Evolutionary conservation across 2,113 vertebrate species (phyloP).

Genomic region (Turdus rufiventris): DNA sequence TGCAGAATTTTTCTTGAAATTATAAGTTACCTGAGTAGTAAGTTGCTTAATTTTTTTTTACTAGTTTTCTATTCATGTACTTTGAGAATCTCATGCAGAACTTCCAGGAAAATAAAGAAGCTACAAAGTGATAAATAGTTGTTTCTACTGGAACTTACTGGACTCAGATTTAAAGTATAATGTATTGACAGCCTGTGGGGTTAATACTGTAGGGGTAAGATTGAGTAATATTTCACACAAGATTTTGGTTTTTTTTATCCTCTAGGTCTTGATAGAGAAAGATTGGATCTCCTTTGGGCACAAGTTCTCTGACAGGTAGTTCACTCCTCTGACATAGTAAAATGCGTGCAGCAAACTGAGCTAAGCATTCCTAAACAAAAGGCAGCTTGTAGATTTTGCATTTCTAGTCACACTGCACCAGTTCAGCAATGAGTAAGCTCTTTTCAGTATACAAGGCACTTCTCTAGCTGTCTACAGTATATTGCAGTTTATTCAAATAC

Average conservation of each 20-base stretch:
- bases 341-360: not conserved
- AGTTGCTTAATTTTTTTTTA: not conserved
- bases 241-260: not conserved
- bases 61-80: not conserved
- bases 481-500: not conserved
- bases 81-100: not conserved
- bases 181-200: fast-evolving
- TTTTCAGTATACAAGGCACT: not conserved
- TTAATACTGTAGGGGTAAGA: not conserved
- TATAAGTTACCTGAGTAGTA: not conserved
- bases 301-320: conserved; percentile 96
- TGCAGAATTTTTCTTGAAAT: not conserved
- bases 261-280: conserved; percentile 95
- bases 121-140: not conserved
- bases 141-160: not conserved
- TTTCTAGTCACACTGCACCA: not conserved
- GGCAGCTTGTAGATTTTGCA: not conserved
- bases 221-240: not conserved
- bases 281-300: conserved; percentile 99
- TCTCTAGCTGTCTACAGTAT: not conserved
- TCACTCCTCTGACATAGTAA: not conserved
- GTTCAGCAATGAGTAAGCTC: not conserved
- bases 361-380: not conserved
- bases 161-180: not conserved
- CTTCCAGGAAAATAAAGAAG: not conserved